These are phyloP conservation scores for Trachemys scripta DNA, from an alignment of 2,113 vertebrate species.

Conservation along the genomic window DNA sequence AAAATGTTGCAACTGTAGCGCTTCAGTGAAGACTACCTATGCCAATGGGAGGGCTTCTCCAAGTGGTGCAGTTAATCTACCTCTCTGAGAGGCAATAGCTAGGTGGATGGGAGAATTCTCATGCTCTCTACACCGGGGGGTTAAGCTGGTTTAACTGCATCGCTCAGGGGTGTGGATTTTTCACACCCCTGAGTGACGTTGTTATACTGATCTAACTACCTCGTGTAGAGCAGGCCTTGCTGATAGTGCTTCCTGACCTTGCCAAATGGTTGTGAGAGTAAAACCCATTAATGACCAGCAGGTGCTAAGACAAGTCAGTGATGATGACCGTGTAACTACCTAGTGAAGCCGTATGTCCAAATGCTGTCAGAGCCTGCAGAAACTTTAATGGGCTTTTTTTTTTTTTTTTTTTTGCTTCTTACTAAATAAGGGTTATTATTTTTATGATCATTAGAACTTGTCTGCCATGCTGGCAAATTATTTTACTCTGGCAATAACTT, in stretches of 20 bases:
- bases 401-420: neutral
- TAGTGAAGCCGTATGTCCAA: neutral
- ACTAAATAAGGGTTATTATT: neutral
- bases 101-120: neutral
- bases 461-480: neutral
- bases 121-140: rapidly evolving
- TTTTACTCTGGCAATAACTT: neutral
- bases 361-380: neutral
- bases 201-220: neutral
- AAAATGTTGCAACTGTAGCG: neutral
- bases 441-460: neutral
- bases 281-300: neutral
- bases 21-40: neutral
- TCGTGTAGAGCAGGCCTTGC: neutral
- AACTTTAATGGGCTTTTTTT: neutral
- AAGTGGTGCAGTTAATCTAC: neutral
- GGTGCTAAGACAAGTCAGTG: rapidly evolving
- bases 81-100: neutral
- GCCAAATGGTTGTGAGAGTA: neutral
- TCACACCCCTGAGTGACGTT: neutral
- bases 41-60: neutral
- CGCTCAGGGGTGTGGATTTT: neutral
- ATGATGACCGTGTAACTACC: neutral
- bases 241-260: neutral
- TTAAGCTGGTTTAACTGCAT: neutral